These are phyloP conservation scores for Acanthosepion pharaonis DNA, from an alignment of 2,888 invertebrate genomes.

Conservation along the genomic window DNA sequence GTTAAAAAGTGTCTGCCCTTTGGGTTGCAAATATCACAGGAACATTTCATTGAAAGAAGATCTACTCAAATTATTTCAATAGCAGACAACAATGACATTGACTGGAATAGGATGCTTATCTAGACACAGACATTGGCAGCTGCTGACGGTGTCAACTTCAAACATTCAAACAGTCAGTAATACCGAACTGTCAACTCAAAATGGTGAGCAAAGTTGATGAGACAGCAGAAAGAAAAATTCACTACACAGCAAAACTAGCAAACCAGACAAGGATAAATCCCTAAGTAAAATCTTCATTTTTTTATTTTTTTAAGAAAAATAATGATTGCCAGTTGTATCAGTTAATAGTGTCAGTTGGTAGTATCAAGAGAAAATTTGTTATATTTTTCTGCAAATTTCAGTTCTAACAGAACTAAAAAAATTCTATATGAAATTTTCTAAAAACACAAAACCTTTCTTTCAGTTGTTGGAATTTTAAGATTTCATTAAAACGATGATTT, in stretches of 20 bases:
- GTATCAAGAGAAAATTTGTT: background rate
- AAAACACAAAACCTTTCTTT: background rate
- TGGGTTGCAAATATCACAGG: constrained; percentile 33
- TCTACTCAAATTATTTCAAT: constrained; percentile 18
- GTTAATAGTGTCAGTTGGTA: too few relatives aligned
- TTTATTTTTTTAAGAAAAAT: background rate
- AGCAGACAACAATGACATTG: background rate
- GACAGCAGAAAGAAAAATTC: background rate
- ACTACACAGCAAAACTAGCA: background rate
- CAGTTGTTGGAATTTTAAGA: background rate
- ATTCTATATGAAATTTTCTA: background rate
- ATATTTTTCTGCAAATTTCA: background rate
- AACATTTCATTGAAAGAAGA: constrained; percentile 17
- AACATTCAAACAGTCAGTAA: background rate
- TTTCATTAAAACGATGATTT: background rate
- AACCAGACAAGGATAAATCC: background rate
- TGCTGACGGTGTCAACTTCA: background rate
- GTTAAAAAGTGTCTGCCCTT: constrained; percentile 33
- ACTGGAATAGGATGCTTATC: background rate
- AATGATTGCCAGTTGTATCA: too few relatives aligned
- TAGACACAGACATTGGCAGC: background rate
- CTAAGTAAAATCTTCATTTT: background rate
- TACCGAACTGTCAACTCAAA: background rate
- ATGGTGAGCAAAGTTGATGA: background rate
- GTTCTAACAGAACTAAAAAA: background rate